A percentile compares a stretch with the other conserved stretches of the same genome.
Conservation (phyloP, 2,888 invertebrate species). For the Encarsia formosa region DNA sequence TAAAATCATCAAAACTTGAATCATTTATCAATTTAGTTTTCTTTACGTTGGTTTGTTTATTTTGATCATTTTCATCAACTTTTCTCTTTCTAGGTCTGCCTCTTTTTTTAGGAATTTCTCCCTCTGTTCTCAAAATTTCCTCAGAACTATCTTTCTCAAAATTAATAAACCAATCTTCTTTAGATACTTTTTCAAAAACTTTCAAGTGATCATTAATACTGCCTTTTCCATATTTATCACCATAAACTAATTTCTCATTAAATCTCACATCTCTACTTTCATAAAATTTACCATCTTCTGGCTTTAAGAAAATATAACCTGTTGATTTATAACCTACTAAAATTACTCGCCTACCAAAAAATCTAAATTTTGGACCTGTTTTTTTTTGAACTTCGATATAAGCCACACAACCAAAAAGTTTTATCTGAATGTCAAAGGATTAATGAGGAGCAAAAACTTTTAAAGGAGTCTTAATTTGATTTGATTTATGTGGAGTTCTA, state of each 20-base stretch:
- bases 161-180: neutral
- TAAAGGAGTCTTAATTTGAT: conserved; percentile 10
- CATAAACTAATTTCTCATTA: conserved; percentile 31
- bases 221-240: conserved; percentile 18
- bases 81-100: neutral
- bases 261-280: conserved; percentile 16
- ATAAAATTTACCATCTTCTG: conserved; percentile 26
- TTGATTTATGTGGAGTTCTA: conserved; percentile 15
- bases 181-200: neutral
- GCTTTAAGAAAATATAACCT: conserved; percentile 28
- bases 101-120: conserved; percentile 1
- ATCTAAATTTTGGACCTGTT: neutral
- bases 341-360: neutral
- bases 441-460: conserved; percentile 15
- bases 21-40: neutral
- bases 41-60: neutral
- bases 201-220: neutral
- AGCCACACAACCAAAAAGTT: conserved; percentile 10
- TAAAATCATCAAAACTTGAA: neutral
- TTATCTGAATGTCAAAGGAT: conserved; percentile 17
- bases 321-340: conserved; percentile 5
- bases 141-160: neutral
- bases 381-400: neutral
- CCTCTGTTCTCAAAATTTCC: conserved; percentile 1
- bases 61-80: neutral